Conservation (phyloP, 2,113 vertebrate species). For the Ptilonorhynchus violaceus region DNA sequence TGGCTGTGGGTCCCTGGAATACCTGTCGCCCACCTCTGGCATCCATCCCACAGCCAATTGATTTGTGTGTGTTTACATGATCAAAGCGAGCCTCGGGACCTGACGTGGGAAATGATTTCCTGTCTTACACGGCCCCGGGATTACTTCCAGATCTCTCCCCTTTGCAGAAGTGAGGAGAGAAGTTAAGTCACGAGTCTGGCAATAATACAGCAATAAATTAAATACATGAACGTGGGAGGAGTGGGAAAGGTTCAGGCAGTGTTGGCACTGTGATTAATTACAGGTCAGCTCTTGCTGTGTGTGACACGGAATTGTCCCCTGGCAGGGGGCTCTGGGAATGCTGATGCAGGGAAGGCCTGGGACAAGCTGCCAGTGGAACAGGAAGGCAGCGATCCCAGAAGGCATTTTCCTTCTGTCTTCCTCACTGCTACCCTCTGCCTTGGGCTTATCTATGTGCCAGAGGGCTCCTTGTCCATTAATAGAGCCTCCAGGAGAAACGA, state of each 20-base stretch:
- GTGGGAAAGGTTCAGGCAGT: background rate
- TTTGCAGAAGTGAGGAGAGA: background rate
- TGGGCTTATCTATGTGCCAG: background rate
- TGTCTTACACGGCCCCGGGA: background rate
- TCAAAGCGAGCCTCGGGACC: background rate
- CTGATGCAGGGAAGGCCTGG: background rate
- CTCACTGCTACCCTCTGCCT: background rate
- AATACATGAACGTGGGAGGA: background rate
- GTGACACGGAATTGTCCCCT: background rate
- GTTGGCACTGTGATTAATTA: background rate
- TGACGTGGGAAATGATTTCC: background rate
- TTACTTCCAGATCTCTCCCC: background rate
- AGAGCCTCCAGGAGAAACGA: background rate
- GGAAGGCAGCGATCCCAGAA: background rate
- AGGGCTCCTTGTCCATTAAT: background rate
- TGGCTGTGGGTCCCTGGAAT: background rate
- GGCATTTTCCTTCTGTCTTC: background rate
- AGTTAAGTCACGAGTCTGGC: background rate
- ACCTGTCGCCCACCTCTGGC: background rate
- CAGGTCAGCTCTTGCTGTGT: background rate
- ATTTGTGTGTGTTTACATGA: background rate
- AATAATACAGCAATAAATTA: background rate
- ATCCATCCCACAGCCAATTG: background rate
- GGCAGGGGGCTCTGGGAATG: background rate
- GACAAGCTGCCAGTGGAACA: background rate